Base-by-base conservation (phyloP, 2,888 invertebrate genomes). In the Morpho deidamia region DNA sequence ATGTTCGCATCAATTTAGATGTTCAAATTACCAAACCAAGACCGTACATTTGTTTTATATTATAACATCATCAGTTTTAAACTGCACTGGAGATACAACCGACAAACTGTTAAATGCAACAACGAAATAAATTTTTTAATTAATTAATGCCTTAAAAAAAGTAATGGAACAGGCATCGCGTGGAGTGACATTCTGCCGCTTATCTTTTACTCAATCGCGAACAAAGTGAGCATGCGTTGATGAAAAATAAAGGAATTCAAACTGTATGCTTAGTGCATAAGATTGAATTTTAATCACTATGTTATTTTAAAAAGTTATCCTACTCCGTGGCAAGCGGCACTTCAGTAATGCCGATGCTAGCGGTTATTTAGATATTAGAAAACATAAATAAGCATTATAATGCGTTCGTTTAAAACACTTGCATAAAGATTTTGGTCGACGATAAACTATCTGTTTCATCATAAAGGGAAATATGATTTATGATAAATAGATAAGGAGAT, bases 81-180 rank as follows among this genome's bases (percentile, higher is more conserved):
- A 35, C 11, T 48, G 47, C 49, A 23, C 23, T 2, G 23, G 2
- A 35, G 7, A 33, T 35, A 56, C 56, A 51, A 42, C 55, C 55
- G 59, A 61, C 57, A 56, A 63, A 60, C 58, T 56, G 58, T 45
- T 45, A 50, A 46, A 60, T 49, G 54, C 51, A 53, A 61, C 47
- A 23, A 43, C 53, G 49, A 62, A 61, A 64, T 55, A 47, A 61
- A 62, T 60, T 54, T 61, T 63, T 60, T 59, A 63, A 65, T 64
- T 66, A 65, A 65, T 65, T 62, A 64, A 64, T 59, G 55, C 61
- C 59, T 49, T 61, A 55, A 65, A 61, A 59, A 60, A 63, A 59
- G 56, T 57, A 61, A 60, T 61, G 61, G 58, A 57, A 55, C 42
- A 51, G 54, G 45, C 61, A 60, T 55, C 58, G 61, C 60, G 59